Evolutionary conservation across 2,113 vertebrate genomes (phyloP).

Genomic region (Triplophysa siluroides): DNA sequence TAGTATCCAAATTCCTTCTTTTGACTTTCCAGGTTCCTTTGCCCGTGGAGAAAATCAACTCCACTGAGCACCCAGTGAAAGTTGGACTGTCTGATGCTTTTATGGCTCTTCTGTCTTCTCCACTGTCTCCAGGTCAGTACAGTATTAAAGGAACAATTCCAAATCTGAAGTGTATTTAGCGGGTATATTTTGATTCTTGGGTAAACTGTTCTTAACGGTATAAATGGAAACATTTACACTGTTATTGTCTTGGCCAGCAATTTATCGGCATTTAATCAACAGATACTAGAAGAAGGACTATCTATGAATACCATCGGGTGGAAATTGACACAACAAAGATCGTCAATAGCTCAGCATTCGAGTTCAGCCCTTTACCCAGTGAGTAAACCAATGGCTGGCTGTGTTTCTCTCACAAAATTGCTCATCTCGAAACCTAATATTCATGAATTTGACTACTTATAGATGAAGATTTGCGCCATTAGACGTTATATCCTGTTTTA

Average conservation of each 20-base stretch:
- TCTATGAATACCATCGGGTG: slow-evolving; percentile 93
- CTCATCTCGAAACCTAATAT: background rate
- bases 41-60: slow-evolving; percentile 82
- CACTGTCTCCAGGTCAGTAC: slow-evolving; percentile 77
- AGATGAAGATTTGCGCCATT: slow-evolving; percentile 23
- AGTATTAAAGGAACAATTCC: background rate
- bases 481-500: background rate
- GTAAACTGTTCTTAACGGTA: background rate
- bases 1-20: background rate
- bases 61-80: slow-evolving; percentile 90
- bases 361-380: slow-evolving; percentile 91
- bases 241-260: background rate
- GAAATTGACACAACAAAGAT: slow-evolving; percentile 85
- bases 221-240: background rate
- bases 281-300: slow-evolving; percentile 81
- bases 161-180: no score
- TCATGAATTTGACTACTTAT: slow-evolving; percentile 7
- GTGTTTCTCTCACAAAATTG: background rate
- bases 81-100: slow-evolving; percentile 94
- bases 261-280: slow-evolving; percentile 37
- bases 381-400: slow-evolving; percentile 62
- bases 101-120: slow-evolving; percentile 77
- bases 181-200: background rate
- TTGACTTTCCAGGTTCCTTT: slow-evolving; percentile 80
- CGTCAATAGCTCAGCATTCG: slow-evolving; percentile 79